Evolutionary conservation across 2,888 invertebrate species (phyloP).

Genomic region (Sarcophaga subvicina): DNA sequence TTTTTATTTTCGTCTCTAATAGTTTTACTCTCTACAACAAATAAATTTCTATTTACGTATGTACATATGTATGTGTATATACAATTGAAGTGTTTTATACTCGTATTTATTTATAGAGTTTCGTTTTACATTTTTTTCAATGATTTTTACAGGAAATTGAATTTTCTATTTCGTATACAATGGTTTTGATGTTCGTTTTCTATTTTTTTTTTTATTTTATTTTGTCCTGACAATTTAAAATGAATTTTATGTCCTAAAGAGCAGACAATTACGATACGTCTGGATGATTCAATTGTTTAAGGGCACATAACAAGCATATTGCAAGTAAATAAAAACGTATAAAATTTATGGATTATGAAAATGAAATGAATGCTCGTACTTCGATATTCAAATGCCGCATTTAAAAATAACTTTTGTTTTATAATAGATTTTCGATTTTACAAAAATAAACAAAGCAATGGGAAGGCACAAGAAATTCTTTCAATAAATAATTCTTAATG

Average conservation of each 20-base stretch:
- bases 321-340: background rate
- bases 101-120: slow-evolving; percentile 24
- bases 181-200: background rate
- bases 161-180: slow-evolving; percentile 55
- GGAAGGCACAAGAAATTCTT: too few relatives aligned
- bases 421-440: too few relatives aligned
- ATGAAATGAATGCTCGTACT: background rate
- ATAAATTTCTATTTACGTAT: slow-evolving; percentile 59
- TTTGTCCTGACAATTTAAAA: slow-evolving; percentile 48
- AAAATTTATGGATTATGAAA: background rate
- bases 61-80: too few relatives aligned
- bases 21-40: slow-evolving; percentile 1
- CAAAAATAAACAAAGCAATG: too few relatives aligned
- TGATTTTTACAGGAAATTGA: slow-evolving; percentile 68
- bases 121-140: slow-evolving; percentile 55
- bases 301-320: background rate
- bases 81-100: background rate
- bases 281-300: background rate
- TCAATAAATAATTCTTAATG: too few relatives aligned
- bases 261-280: slow-evolving; percentile 27
- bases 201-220: slow-evolving; percentile 32
- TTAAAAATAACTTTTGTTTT: too few relatives aligned
- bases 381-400: background rate
- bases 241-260: slow-evolving; percentile 42
- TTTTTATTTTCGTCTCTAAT: background rate